Evolutionary conservation across 2,888 invertebrate species (phyloP).

Genomic region (Hypselothyrea guttata): DNA sequence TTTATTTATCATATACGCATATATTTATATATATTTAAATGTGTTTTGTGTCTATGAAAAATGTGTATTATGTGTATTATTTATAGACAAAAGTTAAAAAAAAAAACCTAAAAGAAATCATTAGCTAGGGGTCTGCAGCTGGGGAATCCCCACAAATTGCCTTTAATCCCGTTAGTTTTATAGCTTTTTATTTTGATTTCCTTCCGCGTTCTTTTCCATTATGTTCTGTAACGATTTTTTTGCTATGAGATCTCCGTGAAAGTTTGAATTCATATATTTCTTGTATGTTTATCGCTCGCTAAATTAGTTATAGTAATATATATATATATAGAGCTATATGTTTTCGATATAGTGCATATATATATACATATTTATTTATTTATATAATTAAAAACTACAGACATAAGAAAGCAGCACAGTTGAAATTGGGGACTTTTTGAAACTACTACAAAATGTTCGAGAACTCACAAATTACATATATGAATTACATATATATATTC

Average conservation of each 20-base stretch:
- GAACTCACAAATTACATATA: constrained; percentile 35
- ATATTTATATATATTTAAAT: constrained; percentile 1
- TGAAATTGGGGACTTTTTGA: constrained; percentile 30
- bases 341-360: constrained; percentile 17
- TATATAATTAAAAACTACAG: constrained; percentile 65
- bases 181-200: constrained; percentile 28
- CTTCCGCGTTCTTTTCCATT: constrained; percentile 40
- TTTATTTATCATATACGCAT: too few species aligned
- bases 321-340: constrained; percentile 26
- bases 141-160: not conserved
- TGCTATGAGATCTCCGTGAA: constrained; percentile 81
- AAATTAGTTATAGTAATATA: constrained; percentile 57
- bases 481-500: constrained; percentile 37
- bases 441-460: constrained; percentile 41
- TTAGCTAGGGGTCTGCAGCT: not conserved
- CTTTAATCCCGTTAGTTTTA: constrained; percentile 10
- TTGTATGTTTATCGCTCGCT: constrained; percentile 25
- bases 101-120: constrained; percentile 45
- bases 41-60: constrained; percentile 10
- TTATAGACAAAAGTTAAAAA: constrained; percentile 61
- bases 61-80: constrained; percentile 42
- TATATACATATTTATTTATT: constrained; percentile 27
- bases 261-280: constrained; percentile 77
- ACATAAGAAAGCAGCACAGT: constrained; percentile 76
- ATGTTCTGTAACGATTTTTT: constrained; percentile 46